These are phyloP conservation scores for Fulmarus glacialis DNA, from an alignment of 2,113 vertebrate genomes.

Conservation along the genomic window DNA sequence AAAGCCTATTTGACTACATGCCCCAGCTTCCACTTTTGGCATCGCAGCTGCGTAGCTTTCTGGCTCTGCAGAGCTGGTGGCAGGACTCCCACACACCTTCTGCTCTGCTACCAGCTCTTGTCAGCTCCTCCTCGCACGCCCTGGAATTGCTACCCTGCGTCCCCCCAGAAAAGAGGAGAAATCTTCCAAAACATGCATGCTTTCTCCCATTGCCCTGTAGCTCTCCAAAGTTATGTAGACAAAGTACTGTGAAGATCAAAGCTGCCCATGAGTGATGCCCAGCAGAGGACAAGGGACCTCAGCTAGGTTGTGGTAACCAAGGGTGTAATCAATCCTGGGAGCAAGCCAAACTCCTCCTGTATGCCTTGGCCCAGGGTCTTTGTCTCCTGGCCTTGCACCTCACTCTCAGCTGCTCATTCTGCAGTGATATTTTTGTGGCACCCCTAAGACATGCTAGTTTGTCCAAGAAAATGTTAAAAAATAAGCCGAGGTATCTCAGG, in stretches of 20 bases:
- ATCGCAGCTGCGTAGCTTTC: not conserved
- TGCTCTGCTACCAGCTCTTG: not conserved
- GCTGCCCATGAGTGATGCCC: not conserved
- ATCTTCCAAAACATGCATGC: not conserved
- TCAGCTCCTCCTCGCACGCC: not conserved
- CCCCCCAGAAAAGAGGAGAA: not conserved
- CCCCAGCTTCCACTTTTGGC: not conserved
- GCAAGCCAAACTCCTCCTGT: not conserved
- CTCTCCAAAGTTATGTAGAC: not conserved
- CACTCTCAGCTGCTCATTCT: not conserved
- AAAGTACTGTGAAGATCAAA: not conserved
- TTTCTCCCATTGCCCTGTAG: not conserved
- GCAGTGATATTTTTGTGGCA: not conserved
- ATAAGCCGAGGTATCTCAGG: not conserved
- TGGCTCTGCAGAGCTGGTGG: not conserved
- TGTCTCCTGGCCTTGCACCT: rapidly evolving
- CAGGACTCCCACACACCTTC: not conserved
- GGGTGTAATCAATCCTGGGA: not conserved
- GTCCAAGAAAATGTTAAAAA: not conserved
- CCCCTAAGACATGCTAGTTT: not conserved
- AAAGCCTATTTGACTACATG: not conserved
- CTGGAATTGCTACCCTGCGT: not conserved
- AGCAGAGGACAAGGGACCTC: not conserved
- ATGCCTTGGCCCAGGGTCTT: not conserved
- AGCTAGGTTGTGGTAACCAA: not conserved